A percentile compares a stretch with the other conserved stretches of the same genome.
Conservation (phyloP, 2,888 invertebrate genomes). For the Aporophyla lueneburgensis region DNA sequence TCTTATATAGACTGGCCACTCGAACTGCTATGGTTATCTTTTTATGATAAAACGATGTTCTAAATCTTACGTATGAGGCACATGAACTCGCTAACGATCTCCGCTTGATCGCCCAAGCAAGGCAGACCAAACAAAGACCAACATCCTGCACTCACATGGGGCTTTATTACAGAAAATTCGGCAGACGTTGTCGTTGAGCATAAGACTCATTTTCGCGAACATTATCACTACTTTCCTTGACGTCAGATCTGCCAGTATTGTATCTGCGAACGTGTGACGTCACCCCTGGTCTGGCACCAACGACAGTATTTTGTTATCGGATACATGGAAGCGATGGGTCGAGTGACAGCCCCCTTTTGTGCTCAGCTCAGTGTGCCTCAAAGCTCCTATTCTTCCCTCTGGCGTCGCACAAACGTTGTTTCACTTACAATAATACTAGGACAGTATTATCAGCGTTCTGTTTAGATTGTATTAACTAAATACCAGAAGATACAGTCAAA, state of each 20-base stretch:
- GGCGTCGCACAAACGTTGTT: slow-evolving; percentile 63
- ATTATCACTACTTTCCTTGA: slow-evolving; percentile 56
- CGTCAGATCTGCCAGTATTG: slow-evolving; percentile 66
- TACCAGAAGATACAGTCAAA: slow-evolving; percentile 29
- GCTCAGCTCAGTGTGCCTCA: slow-evolving; percentile 64
- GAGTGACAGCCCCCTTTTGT: slow-evolving; percentile 73
- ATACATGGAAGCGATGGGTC: slow-evolving; percentile 68
- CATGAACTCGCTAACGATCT: slow-evolving; percentile 60
- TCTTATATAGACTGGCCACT: not conserved
- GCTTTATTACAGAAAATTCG: slow-evolving; percentile 68
- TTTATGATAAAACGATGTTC: slow-evolving; percentile 40
- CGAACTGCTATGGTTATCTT: slow-evolving; percentile 2
- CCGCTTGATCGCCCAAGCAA: slow-evolving; percentile 78
- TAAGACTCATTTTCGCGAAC: slow-evolving; percentile 49
- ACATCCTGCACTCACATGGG: slow-evolving; percentile 65
- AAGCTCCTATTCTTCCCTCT: slow-evolving; percentile 71
- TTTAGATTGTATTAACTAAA: slow-evolving; percentile 39
- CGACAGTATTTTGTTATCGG: slow-evolving; percentile 75
- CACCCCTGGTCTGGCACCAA: slow-evolving; percentile 66
- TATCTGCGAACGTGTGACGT: slow-evolving; percentile 70
- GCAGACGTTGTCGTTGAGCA: slow-evolving; percentile 46
- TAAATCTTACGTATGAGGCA: slow-evolving; percentile 52
- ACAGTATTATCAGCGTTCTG: slow-evolving; percentile 56
- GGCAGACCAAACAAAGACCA: slow-evolving; percentile 72
- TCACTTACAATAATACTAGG: slow-evolving; percentile 61